Evolutionary conservation across 2,888 invertebrate species (phyloP), one percentile per base, ranked within the genome.

Genomic region (Cheilosia variabilis): DNA sequence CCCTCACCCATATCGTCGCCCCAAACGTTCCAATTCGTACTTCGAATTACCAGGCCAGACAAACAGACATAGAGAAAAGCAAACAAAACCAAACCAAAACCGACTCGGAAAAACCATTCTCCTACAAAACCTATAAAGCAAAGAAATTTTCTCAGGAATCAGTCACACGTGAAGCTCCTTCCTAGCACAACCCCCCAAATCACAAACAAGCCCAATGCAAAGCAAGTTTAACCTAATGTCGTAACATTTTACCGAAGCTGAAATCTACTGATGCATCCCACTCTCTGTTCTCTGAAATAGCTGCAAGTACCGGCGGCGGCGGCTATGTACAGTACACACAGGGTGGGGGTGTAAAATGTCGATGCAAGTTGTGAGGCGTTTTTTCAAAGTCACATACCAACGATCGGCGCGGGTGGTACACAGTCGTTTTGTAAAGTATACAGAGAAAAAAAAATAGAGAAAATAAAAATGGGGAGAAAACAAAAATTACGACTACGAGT

Each of bases 161-260:
- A 76, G 57, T 76, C 58, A 37, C 65, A 65, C 58, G 69, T 65
- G 52, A 81, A 76, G 45, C 45, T 65, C 52, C 63, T 63, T 81
- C 63, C 76, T 58, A 71, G 62, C 66, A 45, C 41, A 65, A 66
- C 37, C 60, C 50, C 34, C 43, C 60, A 19, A 52, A 13, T 41
- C 24, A 7, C 17, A 53, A 27, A 6, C 17, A 9, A 55, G 53
- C 55, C 52, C 62, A 22, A 62, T 65, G 79, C 65, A 71, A 50
- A 57, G 63, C 58, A 53, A 66, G 52, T 62, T 62, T 62, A 62
- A 58, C 60, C 75, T 60, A 62, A 80, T 68, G 68, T 62, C 62
- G 75, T 62, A 80, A 75, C 68, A 53, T 66, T 65, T 72, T 60
- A 7, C 27, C 10, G 24, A 73, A 75, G 24, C 31, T 62, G 19